Evolutionary conservation across 2,113 vertebrate genomes (phyloP).

Genomic region (Peromyscus polionotus): DNA sequence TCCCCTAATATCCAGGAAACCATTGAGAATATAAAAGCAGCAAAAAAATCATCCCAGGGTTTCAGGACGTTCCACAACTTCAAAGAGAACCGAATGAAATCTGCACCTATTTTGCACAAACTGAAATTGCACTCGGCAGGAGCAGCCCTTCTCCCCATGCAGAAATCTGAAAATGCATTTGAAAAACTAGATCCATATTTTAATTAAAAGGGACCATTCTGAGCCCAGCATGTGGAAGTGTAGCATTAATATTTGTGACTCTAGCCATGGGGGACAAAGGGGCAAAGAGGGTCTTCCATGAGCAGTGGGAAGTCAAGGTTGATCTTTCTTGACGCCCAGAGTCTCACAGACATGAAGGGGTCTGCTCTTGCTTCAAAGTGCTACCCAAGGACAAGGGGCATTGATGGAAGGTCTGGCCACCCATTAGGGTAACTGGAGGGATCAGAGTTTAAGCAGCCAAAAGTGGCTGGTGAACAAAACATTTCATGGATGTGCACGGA

Average conservation of each 20-base stretch:
- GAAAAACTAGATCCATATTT: conserved; percentile 72
- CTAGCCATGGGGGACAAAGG: conserved; percentile 58
- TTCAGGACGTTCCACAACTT: conserved; percentile 71
- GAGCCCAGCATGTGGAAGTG: conserved; percentile 70
- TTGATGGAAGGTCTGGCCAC: conserved; percentile 20
- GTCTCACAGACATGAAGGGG: conserved; percentile 75
- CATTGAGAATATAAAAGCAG: conserved; percentile 75
- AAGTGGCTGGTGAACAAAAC: conserved; percentile 22
- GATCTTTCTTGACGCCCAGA: conserved; percentile 76
- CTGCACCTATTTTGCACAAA: conserved; percentile 49
- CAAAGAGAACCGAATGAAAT: conserved; percentile 72
- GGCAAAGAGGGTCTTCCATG: conserved; percentile 66
- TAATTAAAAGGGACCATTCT: conserved; percentile 80
- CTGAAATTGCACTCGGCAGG: conserved; percentile 72
- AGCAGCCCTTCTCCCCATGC: conserved; percentile 54
- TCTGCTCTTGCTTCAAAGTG: conserved; percentile 75
- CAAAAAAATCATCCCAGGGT: conserved; percentile 59
- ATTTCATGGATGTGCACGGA: not conserved
- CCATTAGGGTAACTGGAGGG: not conserved
- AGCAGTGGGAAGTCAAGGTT: conserved; percentile 71
- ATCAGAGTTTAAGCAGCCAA: conserved; percentile 50
- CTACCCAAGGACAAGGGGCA: conserved; percentile 58
- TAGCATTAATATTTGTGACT: conserved; percentile 78
- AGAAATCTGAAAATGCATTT: conserved; percentile 70
- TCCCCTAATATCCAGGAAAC: conserved; percentile 68